Conservation (phyloP, 2,888 invertebrate genomes). For the Patella ulyssiponensis region DNA sequence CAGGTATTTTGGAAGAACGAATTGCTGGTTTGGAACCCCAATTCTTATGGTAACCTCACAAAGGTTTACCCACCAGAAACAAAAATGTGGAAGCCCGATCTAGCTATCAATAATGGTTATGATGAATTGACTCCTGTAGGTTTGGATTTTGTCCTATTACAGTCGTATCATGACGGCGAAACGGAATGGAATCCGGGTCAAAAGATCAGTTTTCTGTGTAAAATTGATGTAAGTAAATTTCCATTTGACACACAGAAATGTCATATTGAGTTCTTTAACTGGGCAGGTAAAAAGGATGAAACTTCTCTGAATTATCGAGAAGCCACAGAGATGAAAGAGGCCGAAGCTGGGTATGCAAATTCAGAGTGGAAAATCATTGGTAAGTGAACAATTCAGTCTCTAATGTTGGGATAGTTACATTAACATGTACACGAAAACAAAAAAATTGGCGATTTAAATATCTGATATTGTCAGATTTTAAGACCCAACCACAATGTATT, state of each 20-base stretch:
- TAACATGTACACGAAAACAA: no score
- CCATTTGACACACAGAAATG: neutral
- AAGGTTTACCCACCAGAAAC: neutral
- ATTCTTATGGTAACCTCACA: neutral
- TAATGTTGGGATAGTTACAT: no score
- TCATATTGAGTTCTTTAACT: neutral
- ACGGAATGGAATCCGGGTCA: neutral
- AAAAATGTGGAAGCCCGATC: neutral
- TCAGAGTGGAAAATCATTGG: neutral
- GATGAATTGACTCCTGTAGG: neutral
- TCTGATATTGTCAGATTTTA: no score
- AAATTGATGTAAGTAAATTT: neutral
- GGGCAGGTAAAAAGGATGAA: neutral
- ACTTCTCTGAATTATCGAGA: neutral
- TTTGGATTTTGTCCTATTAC: neutral
- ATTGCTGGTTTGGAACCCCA: neutral
- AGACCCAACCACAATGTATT: no score
- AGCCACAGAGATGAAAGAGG: neutral
- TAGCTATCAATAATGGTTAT: neutral
- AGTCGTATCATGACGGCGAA: neutral
- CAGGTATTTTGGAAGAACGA: neutral
- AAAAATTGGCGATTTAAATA: no score
- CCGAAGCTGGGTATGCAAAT: neutral
- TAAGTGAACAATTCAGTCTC: neutral
- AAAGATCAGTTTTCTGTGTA: neutral